Evolutionary conservation across 2,797 vertebrate species (phyloP).

Genomic region (Spondyliosoma cantharus): DNA sequence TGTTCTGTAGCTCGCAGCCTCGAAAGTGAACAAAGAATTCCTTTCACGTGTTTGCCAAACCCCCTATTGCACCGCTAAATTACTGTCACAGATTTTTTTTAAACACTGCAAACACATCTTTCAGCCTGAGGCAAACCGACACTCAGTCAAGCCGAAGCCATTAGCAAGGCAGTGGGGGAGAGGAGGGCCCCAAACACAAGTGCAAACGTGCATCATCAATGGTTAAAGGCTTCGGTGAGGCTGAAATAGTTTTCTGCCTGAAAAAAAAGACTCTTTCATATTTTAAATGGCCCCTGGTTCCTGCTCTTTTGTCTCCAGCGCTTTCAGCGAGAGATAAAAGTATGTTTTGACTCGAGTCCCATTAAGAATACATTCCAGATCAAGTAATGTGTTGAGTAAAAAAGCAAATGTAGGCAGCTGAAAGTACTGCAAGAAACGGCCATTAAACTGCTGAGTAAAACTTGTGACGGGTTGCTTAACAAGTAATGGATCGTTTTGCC

Average conservation of each 20-base stretch:
- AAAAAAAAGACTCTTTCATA: constrained; percentile 8
- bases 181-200: constrained; percentile 17
- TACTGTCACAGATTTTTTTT: constrained; percentile 32
- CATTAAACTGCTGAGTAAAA: background rate
- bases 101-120: constrained; percentile 30
- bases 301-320: background rate
- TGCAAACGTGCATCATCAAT: constrained; percentile 23
- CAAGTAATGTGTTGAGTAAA: background rate
- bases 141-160: constrained; percentile 35
- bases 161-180: constrained; percentile 12
- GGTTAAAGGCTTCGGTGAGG: constrained; percentile 6
- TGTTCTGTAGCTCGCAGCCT: constrained; percentile 1
- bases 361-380: background rate
- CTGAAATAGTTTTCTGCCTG: constrained; percentile 6
- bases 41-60: constrained; percentile 38
- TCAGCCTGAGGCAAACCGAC: constrained; percentile 12
- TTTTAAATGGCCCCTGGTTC: constrained; percentile 9
- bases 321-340: background rate
- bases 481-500: background rate
- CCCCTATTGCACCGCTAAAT: constrained; percentile 9
- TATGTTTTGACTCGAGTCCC: background rate
- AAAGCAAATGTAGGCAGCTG: constrained; percentile 1
- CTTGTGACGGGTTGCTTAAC: background rate
- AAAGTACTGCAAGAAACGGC: background rate
- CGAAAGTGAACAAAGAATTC: constrained; percentile 33